phyloP scores from a whole-genome alignment of 2,113 vertebrate species.

The Siniperca chuatsi region DNA sequence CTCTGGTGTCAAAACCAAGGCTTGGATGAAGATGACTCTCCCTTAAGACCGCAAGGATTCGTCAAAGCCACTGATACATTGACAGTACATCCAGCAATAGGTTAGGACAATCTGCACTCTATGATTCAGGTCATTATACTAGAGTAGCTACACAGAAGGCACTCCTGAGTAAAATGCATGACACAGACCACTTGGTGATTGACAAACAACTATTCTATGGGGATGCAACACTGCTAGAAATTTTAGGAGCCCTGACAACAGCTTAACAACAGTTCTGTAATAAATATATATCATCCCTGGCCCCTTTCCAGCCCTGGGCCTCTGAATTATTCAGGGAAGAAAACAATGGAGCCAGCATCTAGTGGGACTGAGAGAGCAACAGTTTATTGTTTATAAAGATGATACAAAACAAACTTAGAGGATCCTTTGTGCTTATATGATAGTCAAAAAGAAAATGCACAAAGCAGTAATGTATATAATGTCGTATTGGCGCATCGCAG shows the following conservation, averaged over 20 bases:
- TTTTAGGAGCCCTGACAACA: background rate
- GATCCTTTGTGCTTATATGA: background rate
- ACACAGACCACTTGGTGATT: background rate
- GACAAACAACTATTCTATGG: background rate
- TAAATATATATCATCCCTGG: background rate
- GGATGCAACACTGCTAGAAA: background rate
- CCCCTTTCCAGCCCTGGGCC: background rate
- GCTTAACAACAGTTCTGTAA: background rate
- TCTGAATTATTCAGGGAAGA: background rate
- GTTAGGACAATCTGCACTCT: background rate
- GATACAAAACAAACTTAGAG: background rate
- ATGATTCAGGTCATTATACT: background rate
- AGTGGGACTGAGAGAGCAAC: background rate
- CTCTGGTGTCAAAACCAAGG: background rate
- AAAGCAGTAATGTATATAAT: background rate
- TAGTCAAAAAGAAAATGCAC: background rate
- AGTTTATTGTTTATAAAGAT: constrained; percentile 9
- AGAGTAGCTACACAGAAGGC: background rate
- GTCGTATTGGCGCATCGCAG: background rate
- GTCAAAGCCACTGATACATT: background rate
- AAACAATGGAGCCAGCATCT: background rate
- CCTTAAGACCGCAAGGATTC: background rate
- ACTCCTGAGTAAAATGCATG: background rate
- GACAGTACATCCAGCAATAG: background rate
- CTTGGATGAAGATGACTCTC: background rate